Conservation (phyloP, 1,140 invertebrate species). For the Plectrocnemia conspersa region DNA sequence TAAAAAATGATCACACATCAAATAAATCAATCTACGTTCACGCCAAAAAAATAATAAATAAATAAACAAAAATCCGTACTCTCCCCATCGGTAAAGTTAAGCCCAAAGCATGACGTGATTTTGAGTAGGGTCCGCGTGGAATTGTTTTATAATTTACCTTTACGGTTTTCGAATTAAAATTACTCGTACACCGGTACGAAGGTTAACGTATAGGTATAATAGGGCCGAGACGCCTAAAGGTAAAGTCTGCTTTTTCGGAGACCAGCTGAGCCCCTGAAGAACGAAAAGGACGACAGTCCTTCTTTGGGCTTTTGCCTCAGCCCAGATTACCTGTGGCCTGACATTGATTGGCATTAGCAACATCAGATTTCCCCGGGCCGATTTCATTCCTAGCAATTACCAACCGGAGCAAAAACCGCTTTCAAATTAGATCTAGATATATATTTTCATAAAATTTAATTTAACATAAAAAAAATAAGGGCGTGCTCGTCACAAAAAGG, state of each 20-base stretch:
- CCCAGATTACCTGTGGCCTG: conserved; percentile 15
- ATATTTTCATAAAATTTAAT: too few species aligned
- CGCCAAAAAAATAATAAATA: conserved; percentile 1
- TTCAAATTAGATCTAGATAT: too few species aligned
- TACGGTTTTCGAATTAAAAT: conserved; percentile 33
- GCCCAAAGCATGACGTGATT: conserved; percentile 33
- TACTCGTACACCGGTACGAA: conserved; percentile 19
- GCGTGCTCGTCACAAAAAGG: too few species aligned
- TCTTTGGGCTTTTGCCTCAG: conserved; percentile 12
- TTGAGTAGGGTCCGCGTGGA: conserved; percentile 33
- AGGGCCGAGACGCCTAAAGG: conserved; percentile 14
- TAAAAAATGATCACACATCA: too few species aligned
- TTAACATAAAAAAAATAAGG: too few species aligned
- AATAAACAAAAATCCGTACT: conserved; percentile 13
- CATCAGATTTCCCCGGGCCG: conserved; percentile 12
- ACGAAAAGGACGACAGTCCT: conserved; percentile 12
- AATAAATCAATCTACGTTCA: too few species aligned
- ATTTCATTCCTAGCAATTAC: conserved; percentile 15
- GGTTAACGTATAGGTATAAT: conserved; percentile 29
- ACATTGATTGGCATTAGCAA: conserved; percentile 33
- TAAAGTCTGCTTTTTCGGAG: conserved; percentile 6
- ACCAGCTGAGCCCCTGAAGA: conserved; percentile 12
- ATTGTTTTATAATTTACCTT: conserved; percentile 36
- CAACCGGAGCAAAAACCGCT: neutral
- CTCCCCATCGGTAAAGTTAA: conserved; percentile 22